Evolutionary conservation across 2,888 invertebrate species (phyloP).

Genomic region (Thymelicus sylvestris): DNA sequence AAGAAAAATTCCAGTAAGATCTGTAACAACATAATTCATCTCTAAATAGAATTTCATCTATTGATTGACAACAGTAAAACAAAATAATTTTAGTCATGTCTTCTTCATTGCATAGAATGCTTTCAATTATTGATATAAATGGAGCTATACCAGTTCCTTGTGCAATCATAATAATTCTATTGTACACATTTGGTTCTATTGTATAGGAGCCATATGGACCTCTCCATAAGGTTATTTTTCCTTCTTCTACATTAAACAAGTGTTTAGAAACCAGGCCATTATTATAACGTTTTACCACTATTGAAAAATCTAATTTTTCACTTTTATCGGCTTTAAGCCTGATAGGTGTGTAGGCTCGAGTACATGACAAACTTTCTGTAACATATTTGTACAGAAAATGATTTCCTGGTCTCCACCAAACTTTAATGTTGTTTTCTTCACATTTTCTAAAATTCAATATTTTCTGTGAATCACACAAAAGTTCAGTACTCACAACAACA

Average conservation of each 20-base stretch:
- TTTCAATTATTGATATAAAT: slow-evolving; percentile 86
- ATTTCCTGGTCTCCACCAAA: slow-evolving; percentile 71
- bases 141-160: slow-evolving; percentile 92
- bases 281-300: slow-evolving; percentile 86
- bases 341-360: slow-evolving; percentile 74
- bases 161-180: slow-evolving; percentile 75
- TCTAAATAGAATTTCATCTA: slow-evolving; percentile 86
- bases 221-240: slow-evolving; percentile 86
- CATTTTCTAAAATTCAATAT: slow-evolving; percentile 60
- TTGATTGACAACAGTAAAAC: slow-evolving; percentile 85
- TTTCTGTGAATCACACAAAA: slow-evolving; percentile 56
- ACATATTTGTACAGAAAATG: slow-evolving; percentile 70
- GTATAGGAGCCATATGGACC: slow-evolving; percentile 89
- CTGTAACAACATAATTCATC: slow-evolving; percentile 84
- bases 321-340: slow-evolving; percentile 44
- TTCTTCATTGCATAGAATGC: slow-evolving; percentile 86
- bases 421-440: slow-evolving; percentile 43
- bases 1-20: slow-evolving; percentile 90
- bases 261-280: slow-evolving; percentile 85
- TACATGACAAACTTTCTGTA: slow-evolving; percentile 48
- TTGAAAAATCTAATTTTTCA: slow-evolving; percentile 77
- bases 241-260: slow-evolving; percentile 72
- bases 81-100: slow-evolving; percentile 87
- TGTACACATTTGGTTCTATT: slow-evolving; percentile 69
- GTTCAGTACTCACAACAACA: slow-evolving; percentile 50